These are phyloP conservation scores for Falco naumanni DNA, from an alignment of 2,797 vertebrate genomes.

Conservation along the genomic window DNA sequence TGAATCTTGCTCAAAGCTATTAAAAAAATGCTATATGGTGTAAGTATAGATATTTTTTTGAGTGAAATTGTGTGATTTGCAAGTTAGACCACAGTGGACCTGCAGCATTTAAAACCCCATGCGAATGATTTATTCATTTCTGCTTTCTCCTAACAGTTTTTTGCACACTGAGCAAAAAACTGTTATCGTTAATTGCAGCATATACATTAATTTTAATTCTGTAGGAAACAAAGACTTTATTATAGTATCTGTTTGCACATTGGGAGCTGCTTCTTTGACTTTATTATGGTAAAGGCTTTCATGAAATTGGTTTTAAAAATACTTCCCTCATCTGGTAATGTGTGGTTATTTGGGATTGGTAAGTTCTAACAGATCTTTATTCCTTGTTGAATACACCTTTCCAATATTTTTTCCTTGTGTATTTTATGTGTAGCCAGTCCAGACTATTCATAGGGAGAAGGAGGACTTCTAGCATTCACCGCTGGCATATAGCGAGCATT, in stretches of 20 bases:
- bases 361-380: neutral
- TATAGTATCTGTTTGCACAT: neutral
- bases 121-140: neutral
- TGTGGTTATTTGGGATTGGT: neutral
- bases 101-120: neutral
- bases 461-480: neutral
- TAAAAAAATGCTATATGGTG: fast-evolving
- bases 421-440: neutral
- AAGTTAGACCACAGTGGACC: neutral
- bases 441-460: neutral
- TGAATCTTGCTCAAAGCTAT: neutral
- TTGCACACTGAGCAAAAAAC: neutral
- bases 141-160: neutral
- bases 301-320: neutral
- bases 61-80: neutral
- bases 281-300: neutral
- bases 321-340: neutral
- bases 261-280: neutral
- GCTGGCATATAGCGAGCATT: neutral
- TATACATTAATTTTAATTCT: neutral
- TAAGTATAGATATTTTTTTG: neutral
- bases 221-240: neutral
- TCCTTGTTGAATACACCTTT: neutral
- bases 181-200: neutral
- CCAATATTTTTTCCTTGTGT: neutral